A percentile compares a stretch with the other conserved stretches of the same genome.
phyloP scores from a whole-genome alignment of 1,140 invertebrate species.

The Camponotus vicinus region DNA sequence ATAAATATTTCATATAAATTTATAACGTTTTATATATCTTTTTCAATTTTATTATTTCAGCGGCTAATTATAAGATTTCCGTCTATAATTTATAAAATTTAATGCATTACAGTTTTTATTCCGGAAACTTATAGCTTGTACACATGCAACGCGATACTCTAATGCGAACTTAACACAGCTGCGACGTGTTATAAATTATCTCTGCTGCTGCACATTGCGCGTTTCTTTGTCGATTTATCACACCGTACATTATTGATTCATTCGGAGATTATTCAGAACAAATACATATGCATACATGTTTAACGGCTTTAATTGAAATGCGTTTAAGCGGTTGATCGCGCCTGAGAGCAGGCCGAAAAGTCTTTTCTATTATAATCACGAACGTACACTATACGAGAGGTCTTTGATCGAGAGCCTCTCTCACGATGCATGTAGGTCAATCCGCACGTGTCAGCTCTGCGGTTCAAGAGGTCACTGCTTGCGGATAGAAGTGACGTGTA shows the following conservation, averaged over 20 bases:
- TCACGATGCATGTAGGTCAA: slow-evolving; percentile 52
- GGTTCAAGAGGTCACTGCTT: slow-evolving; percentile 47
- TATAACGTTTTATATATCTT: not conserved
- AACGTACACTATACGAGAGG: not conserved
- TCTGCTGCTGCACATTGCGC: not conserved
- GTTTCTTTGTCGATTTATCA: slow-evolving; percentile 10
- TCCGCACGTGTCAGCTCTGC: slow-evolving; percentile 44
- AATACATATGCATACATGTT: not conserved
- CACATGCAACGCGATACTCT: not conserved
- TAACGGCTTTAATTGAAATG: slow-evolving; percentile 33
- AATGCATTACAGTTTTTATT: not conserved
- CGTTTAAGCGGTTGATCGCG: not conserved
- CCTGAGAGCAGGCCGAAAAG: not conserved
- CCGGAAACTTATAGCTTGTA: not conserved
- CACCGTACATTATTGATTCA: not conserved
- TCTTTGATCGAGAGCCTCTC: slow-evolving; percentile 23
- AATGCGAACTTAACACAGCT: slow-evolving; percentile 17
- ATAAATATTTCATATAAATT: not conserved
- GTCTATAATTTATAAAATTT: slow-evolving; percentile 14
- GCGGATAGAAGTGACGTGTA: slow-evolving; percentile 53
- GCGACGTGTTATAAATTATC: slow-evolving; percentile 21
- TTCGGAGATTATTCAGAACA: not conserved
- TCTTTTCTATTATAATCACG: slow-evolving; percentile 29
- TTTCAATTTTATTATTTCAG: not conserved
- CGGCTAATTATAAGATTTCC: not conserved